phyloP scores from a whole-genome alignment of 1,140 invertebrate species.

The Megathymus violae region DNA sequence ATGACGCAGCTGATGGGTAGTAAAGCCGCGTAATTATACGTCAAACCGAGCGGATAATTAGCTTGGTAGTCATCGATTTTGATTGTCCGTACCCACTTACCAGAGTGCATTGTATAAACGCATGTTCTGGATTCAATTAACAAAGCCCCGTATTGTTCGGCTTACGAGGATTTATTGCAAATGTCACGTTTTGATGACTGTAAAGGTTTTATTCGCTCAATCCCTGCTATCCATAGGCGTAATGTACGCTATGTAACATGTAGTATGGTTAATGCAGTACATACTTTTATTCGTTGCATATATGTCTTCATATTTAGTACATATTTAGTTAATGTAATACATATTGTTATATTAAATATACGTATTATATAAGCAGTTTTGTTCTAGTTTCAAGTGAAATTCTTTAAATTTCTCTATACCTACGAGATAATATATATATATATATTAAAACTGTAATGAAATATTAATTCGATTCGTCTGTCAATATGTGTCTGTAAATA shows the following conservation, averaged over 20 bases:
- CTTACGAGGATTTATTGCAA: slow-evolving; percentile 4
- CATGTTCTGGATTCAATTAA: slow-evolving; percentile 11
- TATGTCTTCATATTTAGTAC: too few species aligned
- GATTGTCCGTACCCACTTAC: slow-evolving; percentile 27
- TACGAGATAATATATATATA: too few species aligned
- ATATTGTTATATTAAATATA: too few species aligned
- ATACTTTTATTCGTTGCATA: too few species aligned
- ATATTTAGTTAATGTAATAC: too few species aligned
- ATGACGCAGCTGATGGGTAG: slow-evolving; percentile 56
- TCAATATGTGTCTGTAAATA: neutral
- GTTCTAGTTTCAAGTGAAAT: too few species aligned
- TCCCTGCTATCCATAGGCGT: neutral
- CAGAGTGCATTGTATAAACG: slow-evolving; percentile 10
- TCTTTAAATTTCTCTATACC: too few species aligned
- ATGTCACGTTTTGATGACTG: slow-evolving; percentile 5
- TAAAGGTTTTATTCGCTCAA: slow-evolving; percentile 6
- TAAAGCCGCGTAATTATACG: slow-evolving; percentile 57
- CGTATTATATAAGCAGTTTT: too few species aligned
- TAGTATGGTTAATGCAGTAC: too few species aligned
- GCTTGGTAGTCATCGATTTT: slow-evolving; percentile 52
- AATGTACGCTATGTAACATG: neutral
- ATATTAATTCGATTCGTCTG: neutral
- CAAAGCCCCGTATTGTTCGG: slow-evolving; percentile 21
- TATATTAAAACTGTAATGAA: too few species aligned
- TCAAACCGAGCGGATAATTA: slow-evolving; percentile 60